These are phyloP conservation scores for Tor tambroides DNA, from an alignment of 2,113 vertebrate genomes.

Conservation along the genomic window DNA sequence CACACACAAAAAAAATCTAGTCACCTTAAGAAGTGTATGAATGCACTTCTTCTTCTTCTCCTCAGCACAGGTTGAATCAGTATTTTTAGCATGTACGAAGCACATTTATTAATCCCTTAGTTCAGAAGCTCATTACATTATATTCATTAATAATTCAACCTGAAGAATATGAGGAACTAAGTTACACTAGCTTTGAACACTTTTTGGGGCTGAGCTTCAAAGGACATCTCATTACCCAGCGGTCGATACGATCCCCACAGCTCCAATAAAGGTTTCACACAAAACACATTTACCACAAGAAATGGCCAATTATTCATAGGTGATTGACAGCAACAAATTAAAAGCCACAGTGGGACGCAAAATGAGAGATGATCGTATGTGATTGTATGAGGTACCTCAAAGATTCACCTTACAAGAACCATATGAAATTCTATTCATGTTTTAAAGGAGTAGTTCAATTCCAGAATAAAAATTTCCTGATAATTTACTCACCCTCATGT, in stretches of 20 bases:
- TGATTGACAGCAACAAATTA: slow-evolving; percentile 11
- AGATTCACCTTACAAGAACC: neutral
- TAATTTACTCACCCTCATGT: no score
- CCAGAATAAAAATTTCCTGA: no score
- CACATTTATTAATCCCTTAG: slow-evolving; percentile 35
- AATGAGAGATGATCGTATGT: neutral
- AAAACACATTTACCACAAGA: slow-evolving; percentile 24
- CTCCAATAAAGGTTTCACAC: slow-evolving; percentile 24
- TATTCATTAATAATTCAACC: slow-evolving; percentile 27
- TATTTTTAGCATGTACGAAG: slow-evolving; percentile 40
- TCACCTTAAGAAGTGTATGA: neutral
- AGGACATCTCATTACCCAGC: slow-evolving; percentile 42
- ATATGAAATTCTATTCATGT: neutral
- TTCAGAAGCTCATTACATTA: slow-evolving; percentile 16
- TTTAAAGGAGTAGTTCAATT: neutral
- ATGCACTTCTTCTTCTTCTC: neutral
- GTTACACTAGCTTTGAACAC: slow-evolving; percentile 32
- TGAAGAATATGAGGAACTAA: slow-evolving; percentile 35
- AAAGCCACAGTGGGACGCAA: neutral
- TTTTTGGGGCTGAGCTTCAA: slow-evolving; percentile 22
- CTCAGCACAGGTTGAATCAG: neutral
- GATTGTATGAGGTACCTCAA: neutral
- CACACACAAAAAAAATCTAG: no score
- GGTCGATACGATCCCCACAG: slow-evolving; percentile 12
- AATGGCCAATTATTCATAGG: slow-evolving; percentile 18